Evolutionary conservation across 2,888 invertebrate species (phyloP).

Genomic region (Lochmaea crataegi): DNA sequence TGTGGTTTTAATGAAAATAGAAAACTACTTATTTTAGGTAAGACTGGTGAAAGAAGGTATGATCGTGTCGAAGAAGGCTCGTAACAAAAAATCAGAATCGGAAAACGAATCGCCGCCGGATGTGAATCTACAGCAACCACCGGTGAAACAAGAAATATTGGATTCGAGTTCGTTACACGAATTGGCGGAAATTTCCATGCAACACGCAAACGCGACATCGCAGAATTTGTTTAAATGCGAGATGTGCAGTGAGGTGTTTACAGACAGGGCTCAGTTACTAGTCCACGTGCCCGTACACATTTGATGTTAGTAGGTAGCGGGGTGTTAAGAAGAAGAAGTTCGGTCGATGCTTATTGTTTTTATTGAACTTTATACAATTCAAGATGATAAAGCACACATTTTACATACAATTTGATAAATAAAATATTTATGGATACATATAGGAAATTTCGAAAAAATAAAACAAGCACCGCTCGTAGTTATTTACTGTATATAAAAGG

Average conservation of each 20-base stretch:
- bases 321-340: too few relatives aligned
- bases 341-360: too few relatives aligned
- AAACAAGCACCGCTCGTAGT: too few relatives aligned
- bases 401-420: neutral
- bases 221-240: constrained; percentile 77
- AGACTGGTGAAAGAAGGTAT: constrained; percentile 63
- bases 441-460: too few relatives aligned
- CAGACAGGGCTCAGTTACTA: constrained; percentile 77
- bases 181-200: constrained; percentile 68
- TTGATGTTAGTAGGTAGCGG: constrained; percentile 68
- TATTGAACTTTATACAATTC: too few relatives aligned
- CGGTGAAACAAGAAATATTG: constrained; percentile 62
- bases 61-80: constrained; percentile 62
- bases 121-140: neutral
- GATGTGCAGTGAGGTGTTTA: constrained; percentile 83
- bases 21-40: constrained; percentile 50
- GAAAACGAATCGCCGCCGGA: constrained; percentile 51
- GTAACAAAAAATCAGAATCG: constrained; percentile 55
- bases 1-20: too few relatives aligned
- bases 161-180: constrained; percentile 67
- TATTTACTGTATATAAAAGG: too few relatives aligned
- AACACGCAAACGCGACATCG: constrained; percentile 57
- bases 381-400: neutral
- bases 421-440: too few relatives aligned
- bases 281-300: constrained; percentile 87